Conservation (phyloP, 2,113 vertebrate genomes). For the Aphyosemion australe region DNA sequence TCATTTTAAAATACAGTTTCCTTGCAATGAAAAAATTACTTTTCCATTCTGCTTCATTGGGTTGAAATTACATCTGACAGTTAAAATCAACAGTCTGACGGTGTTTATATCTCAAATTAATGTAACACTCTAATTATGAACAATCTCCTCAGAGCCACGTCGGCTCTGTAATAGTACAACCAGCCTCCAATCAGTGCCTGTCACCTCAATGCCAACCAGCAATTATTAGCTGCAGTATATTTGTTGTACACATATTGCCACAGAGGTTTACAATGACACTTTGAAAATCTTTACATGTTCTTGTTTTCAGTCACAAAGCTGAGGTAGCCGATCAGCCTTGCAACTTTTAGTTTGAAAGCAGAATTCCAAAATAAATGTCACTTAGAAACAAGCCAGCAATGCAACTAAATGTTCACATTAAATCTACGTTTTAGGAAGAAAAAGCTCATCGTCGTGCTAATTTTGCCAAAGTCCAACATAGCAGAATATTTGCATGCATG, state of each 20-base stretch:
- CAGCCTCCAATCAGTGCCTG: conserved; percentile 27
- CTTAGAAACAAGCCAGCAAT: too few species aligned
- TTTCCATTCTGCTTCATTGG: not conserved
- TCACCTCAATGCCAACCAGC: conserved; percentile 14
- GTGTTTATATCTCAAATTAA: not conserved
- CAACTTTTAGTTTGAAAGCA: too few species aligned
- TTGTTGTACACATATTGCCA: not conserved
- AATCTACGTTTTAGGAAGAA: too few species aligned
- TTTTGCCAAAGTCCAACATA: too few species aligned
- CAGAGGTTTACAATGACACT: too few species aligned
- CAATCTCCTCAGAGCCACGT: conserved; percentile 7
- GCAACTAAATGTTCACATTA: too few species aligned
- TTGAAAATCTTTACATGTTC: too few species aligned
- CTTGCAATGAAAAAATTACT: not conserved
- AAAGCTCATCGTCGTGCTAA: too few species aligned
- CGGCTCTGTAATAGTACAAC: conserved; percentile 9
- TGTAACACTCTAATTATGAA: conserved; percentile 1
- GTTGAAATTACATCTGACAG: conserved; percentile 31
- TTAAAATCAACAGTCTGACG: conserved; percentile 20
- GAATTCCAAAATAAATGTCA: too few species aligned
- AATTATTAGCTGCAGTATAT: not conserved
- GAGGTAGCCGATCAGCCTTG: too few species aligned
- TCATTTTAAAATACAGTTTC: not conserved
- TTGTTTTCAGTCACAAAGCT: too few species aligned
- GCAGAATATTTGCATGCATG: too few species aligned